Evolutionary conservation across 2,113 vertebrate genomes (phyloP), one percentile per base, ranked within the genome.

Genomic region (Pseudopodoces humilis): DNA sequence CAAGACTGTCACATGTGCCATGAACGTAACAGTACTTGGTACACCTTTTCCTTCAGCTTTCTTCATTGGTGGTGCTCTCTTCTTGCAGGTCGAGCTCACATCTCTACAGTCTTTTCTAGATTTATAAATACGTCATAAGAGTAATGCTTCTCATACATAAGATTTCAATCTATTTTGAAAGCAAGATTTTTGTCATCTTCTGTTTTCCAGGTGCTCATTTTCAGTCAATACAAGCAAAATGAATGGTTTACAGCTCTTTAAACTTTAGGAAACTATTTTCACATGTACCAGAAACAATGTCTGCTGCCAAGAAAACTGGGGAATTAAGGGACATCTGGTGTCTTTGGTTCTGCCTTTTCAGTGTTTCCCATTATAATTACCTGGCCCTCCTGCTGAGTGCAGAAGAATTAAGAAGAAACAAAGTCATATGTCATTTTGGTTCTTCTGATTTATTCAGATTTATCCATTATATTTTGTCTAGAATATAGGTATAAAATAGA

Each of bases 71-170:
- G 39, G 11, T 63, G 28, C 8, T 76, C 17, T 63, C 43, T 35
- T 7, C 41, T 56, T 86, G 39, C 3, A 5, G 2, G 30, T 53
- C 0, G 0, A 88, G 10, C 9, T 18, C 22, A 68, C 35, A 76
- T 35, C 15, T 55, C 5, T 37, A 7, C 17, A 63, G 37, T 23
- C 13, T 43, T 70, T 70, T 74, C 65, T 50, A 63, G 35, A 11
- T 88, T 56, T 76, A 23, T 50, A 85, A 79, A 70, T 7, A 35
- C 18, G 25, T 30, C 19, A 21, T 19, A 64, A 39, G 17, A 83
- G 50, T 52, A 55, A 49, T 20, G 10, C 4, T 22, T 84, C 81
- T 78, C 46, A 44, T 56, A 28, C 43, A 31, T 46, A 17, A 27
- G 7, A 3, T 77, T 90, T 76, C 70, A 86, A 64, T n/a, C 4